These are phyloP conservation scores for Sinocyclocheilus anophthalmus DNA, from an alignment of 2,113 vertebrate genomes.

Conservation along the genomic window DNA sequence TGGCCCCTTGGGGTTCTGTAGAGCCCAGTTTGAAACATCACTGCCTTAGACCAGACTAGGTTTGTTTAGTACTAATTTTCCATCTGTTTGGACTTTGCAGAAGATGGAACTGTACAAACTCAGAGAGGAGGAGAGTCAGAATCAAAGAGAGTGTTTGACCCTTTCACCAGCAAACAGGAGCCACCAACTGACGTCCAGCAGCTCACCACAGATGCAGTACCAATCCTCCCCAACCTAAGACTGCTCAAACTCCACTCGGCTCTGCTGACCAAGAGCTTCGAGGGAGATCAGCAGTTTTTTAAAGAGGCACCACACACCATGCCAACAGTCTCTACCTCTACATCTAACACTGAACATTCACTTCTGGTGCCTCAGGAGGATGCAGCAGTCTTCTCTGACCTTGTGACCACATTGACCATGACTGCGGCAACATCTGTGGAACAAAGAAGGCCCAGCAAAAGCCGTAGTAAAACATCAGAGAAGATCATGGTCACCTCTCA, in stretches of 20 bases:
- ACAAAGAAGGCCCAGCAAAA: conserved; percentile 55
- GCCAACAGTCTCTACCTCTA: conserved; percentile 65
- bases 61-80: not conserved
- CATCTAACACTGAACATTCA: conserved; percentile 40
- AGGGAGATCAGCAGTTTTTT: conserved; percentile 79
- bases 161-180: conserved; percentile 72
- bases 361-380: conserved; percentile 73
- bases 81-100: conserved; percentile 2
- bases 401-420: conserved; percentile 71
- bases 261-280: conserved; percentile 79
- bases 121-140: conserved; percentile 45
- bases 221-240: conserved; percentile 83
- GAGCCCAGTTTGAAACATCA: not conserved
- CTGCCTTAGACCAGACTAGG: not conserved
- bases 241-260: conserved; percentile 82
- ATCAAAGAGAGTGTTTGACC: conserved; percentile 74
- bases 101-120: not conserved
- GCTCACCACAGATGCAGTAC: conserved; percentile 69
- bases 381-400: conserved; percentile 77
- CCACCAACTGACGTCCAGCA: conserved; percentile 9
- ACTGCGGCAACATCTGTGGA: conserved; percentile 65
- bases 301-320: conserved; percentile 56
- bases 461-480: conserved; percentile 33
- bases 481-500: conserved; percentile 62
- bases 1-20: not conserved